A percentile compares a stretch with the other conserved stretches of the same genome.
phyloP scores from a whole-genome alignment of 2,797 vertebrate genomes.

The Sebastes taczanowskii region DNA sequence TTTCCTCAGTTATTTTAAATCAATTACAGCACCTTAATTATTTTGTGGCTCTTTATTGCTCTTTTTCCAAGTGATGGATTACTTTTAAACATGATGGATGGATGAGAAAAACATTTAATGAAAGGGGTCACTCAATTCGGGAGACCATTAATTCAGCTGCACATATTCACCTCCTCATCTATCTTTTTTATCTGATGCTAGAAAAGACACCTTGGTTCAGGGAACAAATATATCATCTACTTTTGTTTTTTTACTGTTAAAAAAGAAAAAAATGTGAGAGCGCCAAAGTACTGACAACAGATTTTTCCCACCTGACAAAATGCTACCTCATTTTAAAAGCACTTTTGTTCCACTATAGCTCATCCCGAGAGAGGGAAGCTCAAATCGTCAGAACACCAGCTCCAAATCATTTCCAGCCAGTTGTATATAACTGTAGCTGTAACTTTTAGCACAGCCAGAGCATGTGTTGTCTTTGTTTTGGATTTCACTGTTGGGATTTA shows the following conservation, averaged over 20 bases:
- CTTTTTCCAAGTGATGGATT: slow-evolving; percentile 16
- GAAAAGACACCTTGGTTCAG: background rate
- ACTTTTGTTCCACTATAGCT: slow-evolving; percentile 9
- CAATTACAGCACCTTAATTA: slow-evolving; percentile 11
- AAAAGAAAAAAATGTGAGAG: background rate
- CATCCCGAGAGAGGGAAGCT: slow-evolving; percentile 20
- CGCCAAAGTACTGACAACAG: background rate
- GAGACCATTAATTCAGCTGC: slow-evolving; percentile 17
- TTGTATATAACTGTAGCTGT: background rate
- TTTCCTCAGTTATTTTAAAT: background rate
- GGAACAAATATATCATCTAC: slow-evolving; percentile 2
- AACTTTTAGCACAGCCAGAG: slow-evolving; percentile 3
- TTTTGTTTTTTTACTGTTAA: background rate
- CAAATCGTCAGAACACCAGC: background rate
- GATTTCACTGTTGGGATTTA: background rate
- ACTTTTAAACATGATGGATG: slow-evolving; percentile 31
- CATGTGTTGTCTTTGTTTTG: background rate
- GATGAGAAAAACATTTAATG: background rate
- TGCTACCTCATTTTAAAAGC: slow-evolving; percentile 2
- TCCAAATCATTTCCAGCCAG: slow-evolving; percentile 7
- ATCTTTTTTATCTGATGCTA: slow-evolving; percentile 1
- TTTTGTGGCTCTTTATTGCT: slow-evolving; percentile 12
- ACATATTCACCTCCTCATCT: slow-evolving; percentile 10
- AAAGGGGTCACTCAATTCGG: slow-evolving; percentile 16
- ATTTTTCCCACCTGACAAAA: slow-evolving; percentile 23